Evolutionary conservation across 2,797 vertebrate species (phyloP), one percentile per base, ranked within the genome.

Genomic region (Carapus acus): DNA sequence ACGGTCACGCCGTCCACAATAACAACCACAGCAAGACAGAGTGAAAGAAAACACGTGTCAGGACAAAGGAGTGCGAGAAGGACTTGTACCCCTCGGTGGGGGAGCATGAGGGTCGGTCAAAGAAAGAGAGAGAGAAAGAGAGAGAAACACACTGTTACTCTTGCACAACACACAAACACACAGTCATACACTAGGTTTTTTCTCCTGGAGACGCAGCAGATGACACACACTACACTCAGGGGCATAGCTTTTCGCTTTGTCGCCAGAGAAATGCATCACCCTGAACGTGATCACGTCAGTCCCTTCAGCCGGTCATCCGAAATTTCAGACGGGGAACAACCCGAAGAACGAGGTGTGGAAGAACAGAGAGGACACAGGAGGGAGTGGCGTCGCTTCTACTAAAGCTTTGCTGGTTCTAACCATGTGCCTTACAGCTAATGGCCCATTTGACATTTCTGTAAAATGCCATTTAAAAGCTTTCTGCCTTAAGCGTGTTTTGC

Each of bases 21-120:
- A 96, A 94, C 87, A 92, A 91, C 77, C 93, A 93, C 70, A 85
- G 83, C 65, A 97, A 96, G 83, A 85, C 62, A 4, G 90, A 97
- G 63, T 98, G 86, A 94, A 56, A 29, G 56, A 53, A 51, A 50
- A 58, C 39, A 16, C 54, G 53, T 42, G 55, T 71, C 36, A 57
- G 65, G 44, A 65, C 40, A 36, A 19, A 71, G 60, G 22, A 64
- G 43, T 9, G 12, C 15, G 46, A 67, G 45, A 79, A 51, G 72
- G 70, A 83, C 80, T 77, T 49, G 36, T 64, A 68, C 71, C 43
- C 64, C 71, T 74, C 57, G 34, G 67, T 7, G 19, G 47, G 59
- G 61, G 31, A 46, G n/a, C 19, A 34, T 49, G 47, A 67, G 37
- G 43, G 61, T 71, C 58, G 40, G 43, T 62, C 21, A 49, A n/a